Percentiles rank a stretch among this genome's conserved stretches.
Conservation (phyloP, 92 coral and sea anemone genomes). For the Siderastrea radians region DNA sequence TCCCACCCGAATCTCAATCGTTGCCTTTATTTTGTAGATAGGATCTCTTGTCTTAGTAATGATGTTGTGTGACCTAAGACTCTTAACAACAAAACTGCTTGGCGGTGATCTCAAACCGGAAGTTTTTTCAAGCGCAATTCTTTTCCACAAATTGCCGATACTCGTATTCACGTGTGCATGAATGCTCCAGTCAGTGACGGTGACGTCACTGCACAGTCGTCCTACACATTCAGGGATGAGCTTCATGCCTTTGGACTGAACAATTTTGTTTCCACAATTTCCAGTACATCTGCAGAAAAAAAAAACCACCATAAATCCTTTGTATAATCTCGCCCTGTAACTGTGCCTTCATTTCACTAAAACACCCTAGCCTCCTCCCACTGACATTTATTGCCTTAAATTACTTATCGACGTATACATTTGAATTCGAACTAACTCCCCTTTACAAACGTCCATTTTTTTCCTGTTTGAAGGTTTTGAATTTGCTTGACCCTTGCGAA, state of each 20-base stretch:
- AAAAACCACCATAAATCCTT: not conserved
- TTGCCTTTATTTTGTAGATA: slow-evolving; percentile 28
- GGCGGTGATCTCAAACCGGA: not conserved
- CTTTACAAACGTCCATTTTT: too few relatives aligned
- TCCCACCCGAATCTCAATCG: not conserved
- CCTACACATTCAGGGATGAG: slow-evolving; percentile 30
- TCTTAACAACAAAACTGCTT: not conserved
- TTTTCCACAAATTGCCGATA: not conserved
- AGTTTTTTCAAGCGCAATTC: not conserved
- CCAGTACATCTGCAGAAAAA: not conserved
- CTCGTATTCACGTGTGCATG: not conserved
- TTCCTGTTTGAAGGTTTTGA: too few relatives aligned
- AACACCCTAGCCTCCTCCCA: not conserved
- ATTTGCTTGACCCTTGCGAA: too few relatives aligned
- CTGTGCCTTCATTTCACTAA: too few relatives aligned
- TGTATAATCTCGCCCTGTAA: too few relatives aligned
- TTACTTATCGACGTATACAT: too few relatives aligned
- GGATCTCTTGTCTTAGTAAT: slow-evolving; percentile 14
- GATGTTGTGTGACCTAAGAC: not conserved
- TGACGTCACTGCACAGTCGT: slow-evolving; percentile 2
- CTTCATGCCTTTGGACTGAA: slow-evolving; percentile 21
- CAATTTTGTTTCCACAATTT: slow-evolving; percentile 22
- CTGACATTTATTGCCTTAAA: too few relatives aligned
- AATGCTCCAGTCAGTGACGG: slow-evolving; percentile 4
- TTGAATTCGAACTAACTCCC: too few relatives aligned